Conservation (phyloP, 1,140 invertebrate species). For the Hylaeus anthracinus region DNA sequence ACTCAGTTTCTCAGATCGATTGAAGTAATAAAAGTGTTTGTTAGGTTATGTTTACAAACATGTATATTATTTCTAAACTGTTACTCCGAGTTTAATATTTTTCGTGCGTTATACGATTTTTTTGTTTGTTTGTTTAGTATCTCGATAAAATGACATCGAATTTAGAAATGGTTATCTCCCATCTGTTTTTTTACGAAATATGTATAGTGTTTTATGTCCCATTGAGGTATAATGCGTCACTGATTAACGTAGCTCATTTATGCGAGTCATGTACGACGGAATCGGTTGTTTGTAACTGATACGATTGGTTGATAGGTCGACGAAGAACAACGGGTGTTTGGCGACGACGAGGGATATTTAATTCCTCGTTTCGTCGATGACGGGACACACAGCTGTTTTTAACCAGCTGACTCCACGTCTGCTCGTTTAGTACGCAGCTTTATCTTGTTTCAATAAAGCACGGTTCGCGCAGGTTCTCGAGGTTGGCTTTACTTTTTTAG, state of each 20-base stretch:
- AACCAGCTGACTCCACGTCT: conserved; percentile 76
- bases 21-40: no score
- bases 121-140: no score
- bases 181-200: no score
- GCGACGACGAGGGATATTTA: conserved; percentile 48
- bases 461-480: not conserved
- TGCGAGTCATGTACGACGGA: conserved; percentile 13
- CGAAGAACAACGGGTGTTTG: conserved; percentile 23
- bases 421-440: conserved; percentile 58
- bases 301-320: conserved; percentile 32
- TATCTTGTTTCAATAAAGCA: conserved; percentile 26
- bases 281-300: conserved; percentile 26
- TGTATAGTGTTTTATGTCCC: no score
- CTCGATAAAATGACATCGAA: no score
- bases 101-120: no score
- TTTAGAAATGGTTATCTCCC: no score
- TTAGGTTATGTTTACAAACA: no score
- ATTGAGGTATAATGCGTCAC: no score
- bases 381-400: conserved; percentile 78
- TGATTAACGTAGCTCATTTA: conserved; percentile 14
- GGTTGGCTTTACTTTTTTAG: conserved; percentile 40
- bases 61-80: no score
- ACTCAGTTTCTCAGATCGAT: no score
- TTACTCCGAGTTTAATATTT: no score
- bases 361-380: conserved; percentile 62